Conservation (phyloP, 2,797 vertebrate species). For the Trachurus trachurus region DNA sequence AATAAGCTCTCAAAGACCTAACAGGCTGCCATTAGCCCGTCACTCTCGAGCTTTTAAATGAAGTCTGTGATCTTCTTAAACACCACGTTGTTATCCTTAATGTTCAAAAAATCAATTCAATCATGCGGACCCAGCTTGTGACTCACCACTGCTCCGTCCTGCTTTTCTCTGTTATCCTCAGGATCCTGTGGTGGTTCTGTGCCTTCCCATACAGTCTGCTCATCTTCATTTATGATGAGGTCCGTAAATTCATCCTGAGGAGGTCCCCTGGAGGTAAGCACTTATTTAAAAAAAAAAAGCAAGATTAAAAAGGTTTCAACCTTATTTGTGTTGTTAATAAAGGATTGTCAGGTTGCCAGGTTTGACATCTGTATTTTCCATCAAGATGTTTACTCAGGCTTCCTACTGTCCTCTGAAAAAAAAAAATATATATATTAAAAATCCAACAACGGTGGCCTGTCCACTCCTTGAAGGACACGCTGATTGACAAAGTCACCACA, state of each 20-base stretch:
- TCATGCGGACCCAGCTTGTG: conserved; percentile 44
- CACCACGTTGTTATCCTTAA: conserved; percentile 60
- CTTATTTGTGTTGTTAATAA: conserved; percentile 68
- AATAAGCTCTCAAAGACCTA: conserved; percentile 71
- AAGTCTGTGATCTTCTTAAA: conserved; percentile 69
- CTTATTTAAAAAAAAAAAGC: conserved; percentile 50
- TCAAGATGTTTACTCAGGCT: conserved; percentile 32
- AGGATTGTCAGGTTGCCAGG: neutral
- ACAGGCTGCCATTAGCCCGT: conserved; percentile 68
- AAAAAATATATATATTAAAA: neutral
- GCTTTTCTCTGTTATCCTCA: conserved; percentile 55
- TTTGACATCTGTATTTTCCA: conserved; percentile 34
- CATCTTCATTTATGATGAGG: conserved; percentile 95
- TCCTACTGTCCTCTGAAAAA: conserved; percentile 24
- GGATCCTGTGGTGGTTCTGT: conserved; percentile 95
- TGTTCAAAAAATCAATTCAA: conserved; percentile 68
- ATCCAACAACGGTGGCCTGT: conserved; percentile 17
- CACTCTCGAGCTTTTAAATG: conserved; percentile 64
- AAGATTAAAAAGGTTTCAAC: conserved; percentile 63
- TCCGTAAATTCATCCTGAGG: conserved; percentile 93
- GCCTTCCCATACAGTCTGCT: conserved; percentile 95
- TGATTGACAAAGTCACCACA: conserved; percentile 48
- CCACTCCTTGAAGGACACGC: conserved; percentile 21
- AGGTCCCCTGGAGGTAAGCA: conserved; percentile 90
- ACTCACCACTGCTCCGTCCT: conserved; percentile 30